A percentile compares a stretch with the other conserved stretches of the same genome.
Conservation (phyloP, 2,797 vertebrate species). For the Gymnoscopelus braueri region DNA sequence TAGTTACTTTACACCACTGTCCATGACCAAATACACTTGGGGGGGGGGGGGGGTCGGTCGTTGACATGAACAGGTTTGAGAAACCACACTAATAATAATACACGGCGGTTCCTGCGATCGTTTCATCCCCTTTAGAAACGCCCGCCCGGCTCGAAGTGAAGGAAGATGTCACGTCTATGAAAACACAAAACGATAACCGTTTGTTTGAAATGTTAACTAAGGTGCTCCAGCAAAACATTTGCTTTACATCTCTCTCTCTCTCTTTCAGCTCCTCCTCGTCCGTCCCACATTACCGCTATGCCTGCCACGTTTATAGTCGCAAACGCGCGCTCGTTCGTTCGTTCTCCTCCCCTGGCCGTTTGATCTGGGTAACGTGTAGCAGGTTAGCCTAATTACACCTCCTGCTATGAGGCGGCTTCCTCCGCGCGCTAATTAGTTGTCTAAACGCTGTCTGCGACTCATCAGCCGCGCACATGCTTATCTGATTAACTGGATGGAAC, state of each 20-base stretch:
- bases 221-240: conserved; percentile 11
- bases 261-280: background rate
- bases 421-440: conserved; percentile 59
- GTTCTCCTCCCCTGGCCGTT: conserved; percentile 28
- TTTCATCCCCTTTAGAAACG: background rate
- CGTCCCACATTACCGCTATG: conserved; percentile 7
- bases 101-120: background rate
- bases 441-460: conserved; percentile 64
- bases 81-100: too few species aligned
- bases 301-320: conserved; percentile 19
- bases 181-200: background rate
- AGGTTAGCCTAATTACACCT: conserved; percentile 67
- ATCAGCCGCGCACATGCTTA: conserved; percentile 43
- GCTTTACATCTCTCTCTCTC: conserved; percentile 7
- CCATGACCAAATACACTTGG: too few species aligned
- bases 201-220: conserved; percentile 8
- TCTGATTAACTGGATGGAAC: conserved; percentile 54
- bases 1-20: too few species aligned
- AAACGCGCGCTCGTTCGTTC: background rate
- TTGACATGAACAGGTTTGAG: too few species aligned
- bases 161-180: background rate
- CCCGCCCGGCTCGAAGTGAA: background rate
- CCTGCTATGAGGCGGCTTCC: conserved; percentile 54
- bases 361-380: conserved; percentile 41
- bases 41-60: too few species aligned